Conservation (phyloP, 2,888 invertebrate genomes). For the Ormia ochracea region DNA sequence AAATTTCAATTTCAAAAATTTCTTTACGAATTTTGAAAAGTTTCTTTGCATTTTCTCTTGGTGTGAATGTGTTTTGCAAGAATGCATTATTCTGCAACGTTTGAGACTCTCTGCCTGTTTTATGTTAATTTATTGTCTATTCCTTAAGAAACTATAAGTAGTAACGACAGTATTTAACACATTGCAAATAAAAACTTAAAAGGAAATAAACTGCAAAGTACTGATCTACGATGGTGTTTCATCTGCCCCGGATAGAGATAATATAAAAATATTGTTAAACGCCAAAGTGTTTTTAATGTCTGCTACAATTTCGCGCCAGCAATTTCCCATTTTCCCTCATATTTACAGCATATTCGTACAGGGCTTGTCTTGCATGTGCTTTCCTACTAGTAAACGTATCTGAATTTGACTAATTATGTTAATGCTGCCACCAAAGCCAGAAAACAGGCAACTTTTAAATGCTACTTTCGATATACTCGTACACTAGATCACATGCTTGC, state of each 20-base stretch:
- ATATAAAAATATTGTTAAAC: slow-evolving; percentile 18
- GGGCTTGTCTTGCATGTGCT: slow-evolving; percentile 1
- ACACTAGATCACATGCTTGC: background rate
- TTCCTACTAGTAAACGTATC: background rate
- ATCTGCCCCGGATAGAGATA: background rate
- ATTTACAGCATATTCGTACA: slow-evolving; percentile 10
- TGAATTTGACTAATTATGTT: slow-evolving; percentile 63
- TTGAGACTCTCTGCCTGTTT: slow-evolving; percentile 44
- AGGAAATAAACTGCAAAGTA: slow-evolving; percentile 16
- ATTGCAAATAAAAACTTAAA: slow-evolving; percentile 36
- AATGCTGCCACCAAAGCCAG: slow-evolving; percentile 35
- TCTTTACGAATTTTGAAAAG: too few species aligned
- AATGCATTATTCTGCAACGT: background rate
- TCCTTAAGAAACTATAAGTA: slow-evolving; percentile 51
- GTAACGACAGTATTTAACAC: slow-evolving; percentile 62
- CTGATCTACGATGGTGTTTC: slow-evolving; percentile 44
- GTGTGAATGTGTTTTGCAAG: too few species aligned
- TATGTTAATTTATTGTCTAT: slow-evolving; percentile 52
- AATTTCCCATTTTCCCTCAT: slow-evolving; percentile 35
- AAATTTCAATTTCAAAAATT: too few species aligned
- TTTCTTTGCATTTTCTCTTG: background rate
- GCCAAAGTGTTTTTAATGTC: slow-evolving; percentile 55
- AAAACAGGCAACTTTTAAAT: slow-evolving; percentile 25
- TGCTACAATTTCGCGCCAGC: slow-evolving; percentile 55
- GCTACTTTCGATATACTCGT: slow-evolving; percentile 37